Evolutionary conservation across 2,113 vertebrate species (phyloP).

Genomic region (Hyla sarda): DNA sequence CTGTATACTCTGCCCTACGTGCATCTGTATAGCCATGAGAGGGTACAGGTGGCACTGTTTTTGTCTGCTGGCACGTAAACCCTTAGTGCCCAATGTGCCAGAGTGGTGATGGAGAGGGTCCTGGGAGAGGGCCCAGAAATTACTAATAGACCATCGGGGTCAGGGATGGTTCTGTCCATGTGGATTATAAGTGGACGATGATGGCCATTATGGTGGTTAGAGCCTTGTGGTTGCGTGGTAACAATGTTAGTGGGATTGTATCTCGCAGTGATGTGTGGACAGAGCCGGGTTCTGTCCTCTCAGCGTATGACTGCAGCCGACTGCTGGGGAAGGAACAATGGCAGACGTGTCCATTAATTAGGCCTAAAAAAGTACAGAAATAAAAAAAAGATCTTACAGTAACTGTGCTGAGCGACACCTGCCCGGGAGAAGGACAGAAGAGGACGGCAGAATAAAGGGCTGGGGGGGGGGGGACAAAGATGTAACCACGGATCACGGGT

Average conservation of each 20-base stretch:
- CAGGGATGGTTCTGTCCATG: background rate
- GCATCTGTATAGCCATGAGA: no score
- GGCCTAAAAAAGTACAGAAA: constrained; percentile 52
- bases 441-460: background rate
- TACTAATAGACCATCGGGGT: background rate
- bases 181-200: background rate
- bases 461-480: no score
- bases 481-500: no score
- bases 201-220: background rate
- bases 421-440: background rate
- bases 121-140: background rate
- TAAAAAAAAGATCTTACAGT: constrained; percentile 39
- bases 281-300: constrained; percentile 28
- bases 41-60: no score
- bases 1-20: no score
- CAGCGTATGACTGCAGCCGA: background rate
- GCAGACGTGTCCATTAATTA: constrained; percentile 24
- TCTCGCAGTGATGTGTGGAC: constrained; percentile 13
- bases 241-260: background rate
- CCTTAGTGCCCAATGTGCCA: no score
- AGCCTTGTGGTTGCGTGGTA: background rate
- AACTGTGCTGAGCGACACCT: background rate
- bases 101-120: no score
- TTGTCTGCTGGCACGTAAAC: no score
- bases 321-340: constrained; percentile 26